Percentiles rank a stretch among this genome's conserved stretches.
phyloP scores from a whole-genome alignment of 1,140 invertebrate species.

The Conopomorpha cramerella region DNA sequence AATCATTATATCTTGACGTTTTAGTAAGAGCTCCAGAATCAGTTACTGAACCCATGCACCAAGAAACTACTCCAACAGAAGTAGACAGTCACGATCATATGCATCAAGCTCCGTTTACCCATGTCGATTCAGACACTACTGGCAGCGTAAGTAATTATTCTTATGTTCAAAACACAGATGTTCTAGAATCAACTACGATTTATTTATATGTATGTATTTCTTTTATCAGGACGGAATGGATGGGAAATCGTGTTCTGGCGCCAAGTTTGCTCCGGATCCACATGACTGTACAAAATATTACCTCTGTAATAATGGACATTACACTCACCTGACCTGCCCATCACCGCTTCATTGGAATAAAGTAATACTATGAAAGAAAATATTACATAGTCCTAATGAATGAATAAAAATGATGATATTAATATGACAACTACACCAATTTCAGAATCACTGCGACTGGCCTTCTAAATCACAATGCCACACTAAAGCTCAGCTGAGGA shows the following conservation, averaged over 20 bases:
- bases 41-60: too few relatives aligned
- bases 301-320: constrained; percentile 73
- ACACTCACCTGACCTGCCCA: constrained; percentile 71
- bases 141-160: constrained; percentile 1
- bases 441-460: constrained; percentile 76
- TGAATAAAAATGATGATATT: too few relatives aligned
- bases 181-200: neutral
- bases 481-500: constrained; percentile 28
- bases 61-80: too few relatives aligned
- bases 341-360: constrained; percentile 75
- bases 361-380: too few relatives aligned
- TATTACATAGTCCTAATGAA: too few relatives aligned
- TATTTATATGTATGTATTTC: too few relatives aligned
- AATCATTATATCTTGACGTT: too few relatives aligned
- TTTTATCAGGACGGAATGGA: constrained; percentile 22
- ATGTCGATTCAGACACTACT: constrained; percentile 2
- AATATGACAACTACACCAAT: neutral
- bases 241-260: constrained; percentile 46
- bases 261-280: constrained; percentile 49
- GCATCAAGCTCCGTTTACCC: too few relatives aligned
- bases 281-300: constrained; percentile 80
- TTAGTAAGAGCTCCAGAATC: too few relatives aligned
- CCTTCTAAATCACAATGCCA: constrained; percentile 71
- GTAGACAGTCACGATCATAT: too few relatives aligned
- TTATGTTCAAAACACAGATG: constrained; percentile 6